A percentile compares a stretch with the other conserved stretches of the same genome.
Conservation (phyloP, 2,113 vertebrate genomes). For the Drymodes brunneopygia region DNA sequence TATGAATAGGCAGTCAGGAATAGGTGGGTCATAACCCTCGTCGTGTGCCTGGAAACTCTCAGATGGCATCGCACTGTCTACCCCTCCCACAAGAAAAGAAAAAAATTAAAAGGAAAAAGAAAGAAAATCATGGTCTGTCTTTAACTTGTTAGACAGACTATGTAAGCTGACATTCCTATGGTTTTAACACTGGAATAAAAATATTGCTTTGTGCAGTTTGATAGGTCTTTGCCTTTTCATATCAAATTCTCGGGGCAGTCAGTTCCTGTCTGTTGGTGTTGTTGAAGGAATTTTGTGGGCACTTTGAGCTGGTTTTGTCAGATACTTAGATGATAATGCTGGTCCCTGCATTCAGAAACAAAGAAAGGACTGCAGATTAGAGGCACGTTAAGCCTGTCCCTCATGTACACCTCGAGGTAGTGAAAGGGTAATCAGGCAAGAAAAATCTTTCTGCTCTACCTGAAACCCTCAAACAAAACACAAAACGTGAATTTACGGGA, state of each 20-base stretch:
- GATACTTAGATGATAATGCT: not conserved
- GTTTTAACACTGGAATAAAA: not conserved
- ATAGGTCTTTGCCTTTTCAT: not conserved
- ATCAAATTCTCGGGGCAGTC: not conserved
- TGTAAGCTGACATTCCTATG: not conserved
- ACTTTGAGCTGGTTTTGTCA: not conserved
- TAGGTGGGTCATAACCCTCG: not conserved
- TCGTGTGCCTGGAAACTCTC: not conserved
- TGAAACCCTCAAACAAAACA: not conserved
- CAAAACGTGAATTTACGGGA: not conserved
- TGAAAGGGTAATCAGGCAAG: not conserved
- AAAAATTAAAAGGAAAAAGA: not conserved
- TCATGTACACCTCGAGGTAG: not conserved
- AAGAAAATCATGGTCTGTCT: not conserved
- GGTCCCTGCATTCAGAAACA: not conserved
- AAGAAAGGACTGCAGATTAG: not conserved
- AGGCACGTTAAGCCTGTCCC: not conserved
- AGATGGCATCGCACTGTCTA: not conserved
- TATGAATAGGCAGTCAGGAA: not conserved
- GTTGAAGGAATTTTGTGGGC: not conserved
- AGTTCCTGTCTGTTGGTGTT: not conserved
- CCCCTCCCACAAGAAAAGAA: not conserved
- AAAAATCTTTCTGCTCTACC: not conserved
- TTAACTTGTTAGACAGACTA: not conserved
- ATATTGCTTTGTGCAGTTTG: not conserved